Conservation (phyloP, 2,797 vertebrate genomes). For the Phaenicophaeus curvirostris region DNA sequence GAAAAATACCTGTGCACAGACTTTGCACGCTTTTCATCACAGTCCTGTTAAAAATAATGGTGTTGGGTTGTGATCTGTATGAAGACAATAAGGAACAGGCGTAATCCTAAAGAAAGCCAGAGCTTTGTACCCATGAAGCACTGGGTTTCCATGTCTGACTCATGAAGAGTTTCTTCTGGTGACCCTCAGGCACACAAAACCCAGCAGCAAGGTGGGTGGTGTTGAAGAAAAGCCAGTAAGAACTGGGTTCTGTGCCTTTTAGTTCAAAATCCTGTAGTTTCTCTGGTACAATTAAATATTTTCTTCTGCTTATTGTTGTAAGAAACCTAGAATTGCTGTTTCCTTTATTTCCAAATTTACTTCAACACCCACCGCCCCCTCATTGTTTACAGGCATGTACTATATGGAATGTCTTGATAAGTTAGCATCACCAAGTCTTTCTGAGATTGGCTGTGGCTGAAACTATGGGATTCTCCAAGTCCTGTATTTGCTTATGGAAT, state of each 20-base stretch:
- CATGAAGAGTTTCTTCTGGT: accelerated
- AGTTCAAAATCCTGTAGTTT: too few species aligned
- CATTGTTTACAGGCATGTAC: too few species aligned
- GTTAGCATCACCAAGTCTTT: not conserved
- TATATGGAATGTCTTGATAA: too few species aligned
- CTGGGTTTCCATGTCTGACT: not conserved
- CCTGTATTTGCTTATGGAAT: not conserved
- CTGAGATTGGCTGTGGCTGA: not conserved
- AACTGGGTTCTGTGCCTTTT: too few species aligned
- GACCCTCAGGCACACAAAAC: not conserved
- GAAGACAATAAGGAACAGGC: not conserved
- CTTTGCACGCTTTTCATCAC: not conserved
- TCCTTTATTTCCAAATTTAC: too few species aligned
- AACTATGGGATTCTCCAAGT: not conserved
- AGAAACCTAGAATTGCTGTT: too few species aligned
- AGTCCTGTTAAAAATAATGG: too few species aligned
- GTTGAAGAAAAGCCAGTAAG: not conserved
- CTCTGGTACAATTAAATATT: too few species aligned
- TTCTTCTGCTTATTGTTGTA: too few species aligned
- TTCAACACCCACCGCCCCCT: too few species aligned
- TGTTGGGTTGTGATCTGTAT: not conserved
- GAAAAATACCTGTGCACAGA: not conserved
- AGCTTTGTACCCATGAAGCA: not conserved
- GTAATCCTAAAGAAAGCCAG: not conserved
- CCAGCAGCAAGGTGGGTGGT: not conserved